These are phyloP conservation scores for Peromyscus melanophrys DNA, from an alignment of 2,797 vertebrate genomes.

Conservation along the genomic window DNA sequence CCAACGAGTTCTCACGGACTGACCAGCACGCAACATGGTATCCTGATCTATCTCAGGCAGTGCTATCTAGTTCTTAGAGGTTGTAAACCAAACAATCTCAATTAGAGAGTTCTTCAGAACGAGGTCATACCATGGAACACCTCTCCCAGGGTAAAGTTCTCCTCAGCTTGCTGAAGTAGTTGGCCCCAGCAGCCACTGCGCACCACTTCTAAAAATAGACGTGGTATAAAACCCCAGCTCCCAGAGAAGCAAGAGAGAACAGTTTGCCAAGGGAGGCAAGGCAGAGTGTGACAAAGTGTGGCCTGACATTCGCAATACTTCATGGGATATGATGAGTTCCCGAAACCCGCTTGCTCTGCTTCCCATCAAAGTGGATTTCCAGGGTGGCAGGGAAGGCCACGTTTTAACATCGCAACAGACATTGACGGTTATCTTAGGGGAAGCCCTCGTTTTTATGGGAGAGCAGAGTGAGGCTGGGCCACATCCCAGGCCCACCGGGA, in stretches of 20 bases:
- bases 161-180: constrained; percentile 63
- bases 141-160: constrained; percentile 84
- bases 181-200: constrained; percentile 59
- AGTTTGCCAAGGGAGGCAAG: constrained; percentile 11
- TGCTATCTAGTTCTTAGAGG: background rate
- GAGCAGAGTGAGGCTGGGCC: background rate
- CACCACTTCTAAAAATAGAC: constrained; percentile 88
- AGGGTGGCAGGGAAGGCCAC: background rate
- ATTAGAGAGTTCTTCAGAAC: constrained; percentile 76
- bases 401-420: background rate
- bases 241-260: constrained; percentile 1
- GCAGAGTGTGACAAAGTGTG: background rate
- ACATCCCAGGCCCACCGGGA: background rate
- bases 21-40: rapidly evolving
- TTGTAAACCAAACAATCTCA: constrained; percentile 57
- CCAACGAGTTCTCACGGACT: background rate
- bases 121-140: constrained; percentile 75
- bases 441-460: background rate
- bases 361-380: background rate
- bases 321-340: background rate
- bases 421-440: background rate
- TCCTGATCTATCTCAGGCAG: background rate
- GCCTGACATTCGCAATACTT: background rate
- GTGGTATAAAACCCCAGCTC: constrained; percentile 84
- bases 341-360: background rate